These are phyloP conservation scores for Conger conger DNA, from an alignment of 2,113 vertebrate genomes.

Conservation along the genomic window DNA sequence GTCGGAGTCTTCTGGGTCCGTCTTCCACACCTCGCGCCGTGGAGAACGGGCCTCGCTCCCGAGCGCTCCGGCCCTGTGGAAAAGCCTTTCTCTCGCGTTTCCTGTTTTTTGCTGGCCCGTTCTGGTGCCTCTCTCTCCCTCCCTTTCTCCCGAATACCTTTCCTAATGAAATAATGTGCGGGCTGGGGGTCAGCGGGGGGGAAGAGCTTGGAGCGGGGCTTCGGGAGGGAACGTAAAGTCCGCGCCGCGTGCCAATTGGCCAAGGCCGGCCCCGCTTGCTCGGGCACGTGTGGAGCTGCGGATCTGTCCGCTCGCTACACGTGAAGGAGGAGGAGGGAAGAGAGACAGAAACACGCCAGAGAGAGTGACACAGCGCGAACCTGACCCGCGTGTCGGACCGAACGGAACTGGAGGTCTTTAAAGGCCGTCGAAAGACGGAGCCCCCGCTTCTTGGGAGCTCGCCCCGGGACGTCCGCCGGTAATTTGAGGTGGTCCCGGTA, in stretches of 20 bases:
- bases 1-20: not conserved
- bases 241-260: constrained; percentile 24
- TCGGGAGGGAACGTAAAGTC: constrained; percentile 23
- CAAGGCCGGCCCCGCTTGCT: not conserved
- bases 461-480: not conserved
- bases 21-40: not conserved
- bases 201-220: constrained; percentile 20
- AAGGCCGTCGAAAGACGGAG: too few species aligned
- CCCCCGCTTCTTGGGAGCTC: not conserved
- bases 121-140: constrained; percentile 8
- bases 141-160: constrained; percentile 18
- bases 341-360: not conserved
- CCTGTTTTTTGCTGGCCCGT: constrained; percentile 38
- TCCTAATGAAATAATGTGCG: constrained; percentile 26
- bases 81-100: constrained; percentile 37
- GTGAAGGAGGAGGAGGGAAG: not conserved
- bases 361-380: not conserved
- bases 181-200: constrained; percentile 33
- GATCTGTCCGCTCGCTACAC: not conserved
- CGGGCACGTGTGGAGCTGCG: constrained; percentile 17
- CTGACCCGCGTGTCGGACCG: not conserved
- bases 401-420: constrained; percentile 2
- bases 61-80: not conserved
- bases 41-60: constrained; percentile 2
- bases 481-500: not conserved